Percentiles rank a stretch among this genome's conserved stretches.
Conservation (phyloP, 2,888 invertebrate genomes). For the Sisyra nigra region DNA sequence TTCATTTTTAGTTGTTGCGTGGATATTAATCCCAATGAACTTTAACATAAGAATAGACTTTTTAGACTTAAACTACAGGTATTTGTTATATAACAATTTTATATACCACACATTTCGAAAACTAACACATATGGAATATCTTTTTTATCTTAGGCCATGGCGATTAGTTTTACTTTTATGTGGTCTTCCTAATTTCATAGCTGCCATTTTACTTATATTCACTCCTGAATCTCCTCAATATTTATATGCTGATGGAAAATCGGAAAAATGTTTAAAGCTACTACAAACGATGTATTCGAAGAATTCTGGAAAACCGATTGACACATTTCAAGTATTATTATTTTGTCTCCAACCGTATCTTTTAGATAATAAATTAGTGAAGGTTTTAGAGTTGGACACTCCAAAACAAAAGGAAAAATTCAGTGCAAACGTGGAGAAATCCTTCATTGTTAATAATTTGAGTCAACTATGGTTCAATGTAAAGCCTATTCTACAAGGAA, state of each 20-base stretch:
- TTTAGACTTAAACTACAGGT: neutral
- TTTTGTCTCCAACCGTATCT: too few species aligned
- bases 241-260: constrained; percentile 2
- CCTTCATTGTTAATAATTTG: too few species aligned
- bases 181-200: constrained; percentile 1
- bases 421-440: too few species aligned
- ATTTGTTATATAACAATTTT: neutral
- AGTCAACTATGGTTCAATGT: neutral
- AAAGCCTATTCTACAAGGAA: neutral
- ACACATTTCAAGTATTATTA: constrained; percentile 2
- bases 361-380: too few species aligned
- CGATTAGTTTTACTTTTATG: neutral
- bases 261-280: constrained; percentile 1
- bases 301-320: constrained; percentile 2
- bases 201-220: constrained; percentile 1
- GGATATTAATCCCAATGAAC: neutral
- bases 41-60: neutral
- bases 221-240: constrained; percentile 1
- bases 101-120: neutral
- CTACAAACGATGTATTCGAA: constrained; percentile 1
- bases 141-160: constrained; percentile 5
- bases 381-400: too few species aligned
- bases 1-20: neutral
- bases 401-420: too few species aligned
- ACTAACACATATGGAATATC: neutral